Evolutionary conservation across 2,888 invertebrate species (phyloP).

Genomic region (Limnephilus rhombicus): DNA sequence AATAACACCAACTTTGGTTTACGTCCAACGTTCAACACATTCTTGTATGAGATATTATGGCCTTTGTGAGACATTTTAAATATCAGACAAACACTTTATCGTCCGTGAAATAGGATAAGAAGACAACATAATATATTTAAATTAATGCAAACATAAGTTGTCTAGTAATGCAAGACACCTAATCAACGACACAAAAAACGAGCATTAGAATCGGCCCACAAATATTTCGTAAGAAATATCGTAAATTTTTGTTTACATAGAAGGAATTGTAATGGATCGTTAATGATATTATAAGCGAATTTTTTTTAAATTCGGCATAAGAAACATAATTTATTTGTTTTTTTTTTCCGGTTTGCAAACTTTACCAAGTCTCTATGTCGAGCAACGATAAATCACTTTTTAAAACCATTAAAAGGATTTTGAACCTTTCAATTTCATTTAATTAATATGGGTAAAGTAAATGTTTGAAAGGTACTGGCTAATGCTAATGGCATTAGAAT

Average conservation of each 20-base stretch:
- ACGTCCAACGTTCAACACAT: not conserved
- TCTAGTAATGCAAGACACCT: not conserved
- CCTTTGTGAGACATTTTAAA: not conserved
- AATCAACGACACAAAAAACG: not conserved
- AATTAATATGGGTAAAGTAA: not conserved
- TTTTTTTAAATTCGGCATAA: not conserved
- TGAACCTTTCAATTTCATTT: not conserved
- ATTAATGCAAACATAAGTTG: constrained; percentile 1
- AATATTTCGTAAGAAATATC: not conserved
- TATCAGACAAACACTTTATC: constrained; percentile 1
- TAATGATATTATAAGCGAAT: not conserved
- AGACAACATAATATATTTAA: not conserved
- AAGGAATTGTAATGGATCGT: not conserved
- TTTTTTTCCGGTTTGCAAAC: not conserved
- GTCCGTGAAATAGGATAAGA: not conserved
- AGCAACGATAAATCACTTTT: not conserved
- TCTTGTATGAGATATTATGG: not conserved
- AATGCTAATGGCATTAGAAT: no score
- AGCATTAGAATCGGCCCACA: not conserved
- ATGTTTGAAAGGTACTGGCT: not conserved
- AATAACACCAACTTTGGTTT: not conserved
- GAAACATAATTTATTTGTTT: not conserved
- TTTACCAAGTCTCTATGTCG: not conserved
- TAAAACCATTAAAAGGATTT: not conserved
- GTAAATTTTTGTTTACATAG: not conserved